Base-by-base conservation (phyloP, 1,140 invertebrate species). In the Aphelenchoides fujianensis region DNA sequence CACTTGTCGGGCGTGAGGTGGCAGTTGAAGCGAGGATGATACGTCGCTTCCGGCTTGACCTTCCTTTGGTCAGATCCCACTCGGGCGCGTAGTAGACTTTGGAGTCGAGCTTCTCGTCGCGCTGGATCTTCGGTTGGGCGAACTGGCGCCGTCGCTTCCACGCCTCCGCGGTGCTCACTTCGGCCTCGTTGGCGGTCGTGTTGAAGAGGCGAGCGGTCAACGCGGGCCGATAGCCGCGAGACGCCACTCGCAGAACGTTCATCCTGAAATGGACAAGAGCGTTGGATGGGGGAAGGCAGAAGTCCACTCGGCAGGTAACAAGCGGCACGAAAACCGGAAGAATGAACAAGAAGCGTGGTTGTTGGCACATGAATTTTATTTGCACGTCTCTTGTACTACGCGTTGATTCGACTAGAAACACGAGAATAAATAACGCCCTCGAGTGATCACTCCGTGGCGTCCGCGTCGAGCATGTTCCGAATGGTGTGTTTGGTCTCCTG, bases 401-500 rank as follows among this genome's bases (percentile, higher is more conserved):
- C n/a, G n/a, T n/a, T n/a, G n/a, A n/a, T n/a, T n/a, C n/a, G n/a
- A n/a, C n/a, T n/a, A n/a, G n/a, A n/a, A n/a, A n/a, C n/a, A n/a
- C n/a, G n/a, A n/a, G n/a, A n/a, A n/a, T n/a, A n/a, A n/a, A n/a
- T n/a, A n/a, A n/a, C n/a, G n/a, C n/a, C n/a, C n/a, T n/a, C n/a
- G n/a, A n/a, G n/a, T n/a, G n/a, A n/a, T n/a, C n/a, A n/a, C n/a
- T n/a, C n/a, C n/a, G 32, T 41, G 28, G 12, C 1, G 36, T 66
- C 63, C 19, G 12, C 36, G 16, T 68, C 61, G 68, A 72, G 69
- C 66, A 72, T 69, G 41, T 80, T 77, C 16, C 63, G 37, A 41
- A 86, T 85, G 9, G 84, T 78, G 52, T 80, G 75, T 63, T 84
- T 82, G 12, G 86, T 76, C 35, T 81, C 82, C n/a, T 81, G 80